phyloP scores from a whole-genome alignment of 2,888 invertebrate genomes.

The Trissolcus brochymenae region DNA sequence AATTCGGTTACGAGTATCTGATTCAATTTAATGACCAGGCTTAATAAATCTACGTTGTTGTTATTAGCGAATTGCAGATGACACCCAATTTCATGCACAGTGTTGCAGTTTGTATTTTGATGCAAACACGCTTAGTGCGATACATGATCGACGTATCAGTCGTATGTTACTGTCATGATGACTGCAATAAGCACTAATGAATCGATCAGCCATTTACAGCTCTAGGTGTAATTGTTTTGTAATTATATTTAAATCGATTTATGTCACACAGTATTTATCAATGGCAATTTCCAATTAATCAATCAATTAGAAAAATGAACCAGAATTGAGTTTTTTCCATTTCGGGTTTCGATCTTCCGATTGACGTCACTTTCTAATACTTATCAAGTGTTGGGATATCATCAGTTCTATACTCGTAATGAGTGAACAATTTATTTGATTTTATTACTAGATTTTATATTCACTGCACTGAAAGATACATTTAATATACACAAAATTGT shows the following conservation, averaged over 20 bases:
- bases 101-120: conserved; percentile 30
- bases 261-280: conserved; percentile 3
- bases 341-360: too few relatives aligned
- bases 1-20: too few relatives aligned
- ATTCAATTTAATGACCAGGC: not conserved
- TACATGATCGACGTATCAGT: conserved; percentile 29
- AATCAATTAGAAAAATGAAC: too few relatives aligned
- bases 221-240: conserved; percentile 28
- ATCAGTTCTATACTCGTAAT: too few relatives aligned
- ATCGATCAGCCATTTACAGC: conserved; percentile 35
- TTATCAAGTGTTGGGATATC: too few relatives aligned
- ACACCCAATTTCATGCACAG: conserved; percentile 15
- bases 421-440: too few relatives aligned
- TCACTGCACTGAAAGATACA: too few relatives aligned
- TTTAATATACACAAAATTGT: too few relatives aligned
- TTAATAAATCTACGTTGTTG: conserved; percentile 11
- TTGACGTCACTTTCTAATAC: too few relatives aligned
- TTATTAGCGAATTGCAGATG: conserved; percentile 11
- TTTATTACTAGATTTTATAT: too few relatives aligned
- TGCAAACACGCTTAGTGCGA: conserved; percentile 21
- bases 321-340: too few relatives aligned
- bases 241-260: conserved; percentile 27
- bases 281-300: not conserved
- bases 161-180: conserved; percentile 27
- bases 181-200: conserved; percentile 37